Conservation (phyloP, 2,888 invertebrate genomes). For the Drosophila cracens region DNA sequence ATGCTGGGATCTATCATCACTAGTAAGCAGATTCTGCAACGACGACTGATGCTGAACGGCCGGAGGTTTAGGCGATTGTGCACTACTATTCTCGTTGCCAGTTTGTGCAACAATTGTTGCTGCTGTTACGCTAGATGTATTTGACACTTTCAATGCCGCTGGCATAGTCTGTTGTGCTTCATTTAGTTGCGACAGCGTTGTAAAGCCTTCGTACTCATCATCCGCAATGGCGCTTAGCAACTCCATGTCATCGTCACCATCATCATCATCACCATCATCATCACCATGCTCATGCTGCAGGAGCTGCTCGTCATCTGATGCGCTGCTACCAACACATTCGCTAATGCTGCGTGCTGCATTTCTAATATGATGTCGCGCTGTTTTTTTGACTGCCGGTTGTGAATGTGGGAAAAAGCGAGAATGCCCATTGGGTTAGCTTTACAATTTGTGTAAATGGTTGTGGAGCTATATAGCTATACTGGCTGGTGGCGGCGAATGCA, state of each 20-base stretch:
- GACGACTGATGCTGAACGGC: slow-evolving; percentile 63
- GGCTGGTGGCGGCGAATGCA: slow-evolving; percentile 54
- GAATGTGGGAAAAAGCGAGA: slow-evolving; percentile 12
- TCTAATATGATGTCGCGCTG: slow-evolving; percentile 65
- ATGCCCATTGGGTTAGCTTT: slow-evolving; percentile 39
- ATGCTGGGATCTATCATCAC: slow-evolving; percentile 84
- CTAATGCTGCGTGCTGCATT: slow-evolving; percentile 81
- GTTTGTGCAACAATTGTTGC: slow-evolving; percentile 53
- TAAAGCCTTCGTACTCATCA: slow-evolving; percentile 82
- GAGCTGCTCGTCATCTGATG: slow-evolving; percentile 51
- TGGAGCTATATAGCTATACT: slow-evolving; percentile 2
- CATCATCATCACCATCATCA: slow-evolving; percentile 25
- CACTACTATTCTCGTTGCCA: slow-evolving; percentile 18
- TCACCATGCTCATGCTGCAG: slow-evolving; percentile 21
- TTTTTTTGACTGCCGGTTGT: slow-evolving; percentile 47
- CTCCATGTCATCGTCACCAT: slow-evolving; percentile 67
- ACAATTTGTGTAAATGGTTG: slow-evolving; percentile 61
- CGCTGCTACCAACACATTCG: slow-evolving; percentile 76
- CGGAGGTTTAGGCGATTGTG: slow-evolving; percentile 53
- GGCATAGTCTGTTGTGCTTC: slow-evolving; percentile 80
- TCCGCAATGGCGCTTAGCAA: slow-evolving; percentile 66
- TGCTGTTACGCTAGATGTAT: slow-evolving; percentile 60
- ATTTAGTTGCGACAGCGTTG: slow-evolving; percentile 84
- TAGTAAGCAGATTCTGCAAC: slow-evolving; percentile 78
- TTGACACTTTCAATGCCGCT: slow-evolving; percentile 60